Evolutionary conservation across 2,113 vertebrate genomes (phyloP), one percentile per base, ranked within the genome.

Genomic region (Oryzias curvinotus): DNA sequence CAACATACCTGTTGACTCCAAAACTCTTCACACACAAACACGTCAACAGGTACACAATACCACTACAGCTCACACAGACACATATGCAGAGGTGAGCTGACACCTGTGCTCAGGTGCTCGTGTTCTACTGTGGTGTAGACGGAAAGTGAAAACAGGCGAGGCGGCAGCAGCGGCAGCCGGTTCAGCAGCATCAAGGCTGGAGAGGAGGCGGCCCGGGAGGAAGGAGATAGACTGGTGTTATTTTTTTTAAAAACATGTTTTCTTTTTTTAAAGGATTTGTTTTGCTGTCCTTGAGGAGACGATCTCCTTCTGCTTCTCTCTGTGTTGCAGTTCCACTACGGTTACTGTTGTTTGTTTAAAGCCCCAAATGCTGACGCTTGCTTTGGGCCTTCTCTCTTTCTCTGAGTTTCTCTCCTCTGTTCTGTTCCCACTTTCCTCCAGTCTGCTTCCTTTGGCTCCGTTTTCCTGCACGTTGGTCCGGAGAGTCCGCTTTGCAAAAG

Each of bases 331-430:
- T 87, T 86, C 79, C 86, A 83, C 77, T 77, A 72, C 78, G 78
- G 80, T 88, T 82, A 85, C 46, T 43, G 49, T 42, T 86, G 86
- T 87, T 89, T 89, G 79, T 85, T 68, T 85, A 83, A 83, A 68
- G 80, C 71, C 79, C 68, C 79, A 61, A 70, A 82, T 77, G 79
- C 73, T 75, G 49, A 1, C 65, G 54, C 77, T 77, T 19, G 81
- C 86, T 77, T 56, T 48, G 44, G 77, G 78, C 74, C 25, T 64
- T 55, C 52, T 63, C n/a, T 75, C 55, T 64, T 19, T 73, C 21
- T 53, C 16, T 25, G n/a, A 51, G 46, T 75, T 13, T 73, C 47
- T 45, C 13, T 60, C 62, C 48, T 61, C 18, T 75, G 60, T 50
- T 42, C 51, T 64, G 80, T 73, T 42, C 78, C 48, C 52, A 41